Percentiles rank a stretch among this genome's conserved stretches.
Conservation (phyloP, 2,797 vertebrate species). For the Lacerta agilis region DNA sequence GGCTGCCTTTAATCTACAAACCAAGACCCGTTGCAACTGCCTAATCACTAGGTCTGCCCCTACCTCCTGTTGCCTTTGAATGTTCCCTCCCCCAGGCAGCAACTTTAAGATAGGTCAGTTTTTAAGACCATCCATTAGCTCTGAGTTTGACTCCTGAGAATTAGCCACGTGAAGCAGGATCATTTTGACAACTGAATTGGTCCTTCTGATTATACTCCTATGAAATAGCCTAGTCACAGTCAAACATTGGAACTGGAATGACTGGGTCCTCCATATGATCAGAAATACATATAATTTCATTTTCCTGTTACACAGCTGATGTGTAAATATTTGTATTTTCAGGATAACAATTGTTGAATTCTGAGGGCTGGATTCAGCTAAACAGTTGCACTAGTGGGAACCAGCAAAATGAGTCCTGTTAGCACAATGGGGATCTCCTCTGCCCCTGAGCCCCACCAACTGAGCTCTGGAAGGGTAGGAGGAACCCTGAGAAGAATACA, state of each 20-base stretch:
- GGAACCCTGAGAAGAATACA: no score
- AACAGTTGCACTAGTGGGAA: no score
- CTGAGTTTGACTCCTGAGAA: not conserved
- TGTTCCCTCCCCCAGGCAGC: not conserved
- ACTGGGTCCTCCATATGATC: not conserved
- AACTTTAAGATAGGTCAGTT: not conserved
- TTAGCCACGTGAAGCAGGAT: not conserved
- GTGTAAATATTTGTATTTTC: not conserved
- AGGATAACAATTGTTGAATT: not conserved
- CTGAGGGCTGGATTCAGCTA: no score
- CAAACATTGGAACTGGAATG: not conserved
- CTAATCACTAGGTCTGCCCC: not conserved
- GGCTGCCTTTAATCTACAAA: not conserved
- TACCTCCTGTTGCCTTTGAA: not conserved
- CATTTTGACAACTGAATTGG: not conserved
- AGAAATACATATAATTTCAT: not conserved
- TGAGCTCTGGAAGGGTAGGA: no score
- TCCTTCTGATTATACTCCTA: not conserved
- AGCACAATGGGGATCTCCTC: no score
- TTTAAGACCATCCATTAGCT: not conserved
- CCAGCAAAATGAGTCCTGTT: no score
- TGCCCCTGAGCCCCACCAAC: no score
- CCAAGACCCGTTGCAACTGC: not conserved
- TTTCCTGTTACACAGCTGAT: not conserved
- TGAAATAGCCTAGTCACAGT: not conserved